A percentile compares a stretch with the other conserved stretches of the same genome.
These are phyloP conservation scores for Bubalus kerabau DNA, from an alignment of 2,113 vertebrate genomes.

Conservation along the genomic window DNA sequence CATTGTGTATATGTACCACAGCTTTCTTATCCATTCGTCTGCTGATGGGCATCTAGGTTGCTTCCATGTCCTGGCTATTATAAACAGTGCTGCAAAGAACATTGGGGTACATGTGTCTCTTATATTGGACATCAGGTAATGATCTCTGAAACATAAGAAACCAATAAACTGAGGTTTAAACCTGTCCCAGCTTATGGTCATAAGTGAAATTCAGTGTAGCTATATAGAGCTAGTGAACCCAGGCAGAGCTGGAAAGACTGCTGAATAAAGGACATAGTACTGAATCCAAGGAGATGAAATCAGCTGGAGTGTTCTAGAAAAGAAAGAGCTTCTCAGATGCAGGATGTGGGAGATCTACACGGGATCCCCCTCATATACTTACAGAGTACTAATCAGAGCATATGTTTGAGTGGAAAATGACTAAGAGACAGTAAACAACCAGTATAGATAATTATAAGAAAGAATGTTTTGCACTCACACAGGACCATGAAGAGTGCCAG, in stretches of 20 bases:
- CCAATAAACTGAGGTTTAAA: background rate
- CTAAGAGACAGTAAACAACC: background rate
- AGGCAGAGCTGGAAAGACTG: background rate
- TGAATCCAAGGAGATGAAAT: background rate
- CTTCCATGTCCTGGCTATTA: no score
- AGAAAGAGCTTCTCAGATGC: background rate
- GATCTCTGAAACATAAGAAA: background rate
- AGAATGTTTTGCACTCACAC: background rate
- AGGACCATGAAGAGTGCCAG: background rate
- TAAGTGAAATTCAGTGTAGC: background rate
- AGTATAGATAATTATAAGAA: background rate
- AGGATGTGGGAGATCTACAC: background rate
- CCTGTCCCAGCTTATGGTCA: background rate
- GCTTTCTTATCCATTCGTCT: no score
- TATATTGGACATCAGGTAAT: background rate
- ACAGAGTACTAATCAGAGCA: background rate
- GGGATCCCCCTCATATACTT: background rate
- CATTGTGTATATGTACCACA: no score
- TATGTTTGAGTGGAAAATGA: background rate
- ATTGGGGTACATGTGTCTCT: no score
- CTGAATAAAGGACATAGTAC: background rate
- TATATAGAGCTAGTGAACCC: background rate
- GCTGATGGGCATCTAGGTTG: no score
- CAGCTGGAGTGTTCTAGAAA: background rate
- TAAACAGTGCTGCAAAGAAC: no score